Base-by-base conservation (phyloP, 2,888 invertebrate genomes). In the Halictus quadricinctus region DNA sequence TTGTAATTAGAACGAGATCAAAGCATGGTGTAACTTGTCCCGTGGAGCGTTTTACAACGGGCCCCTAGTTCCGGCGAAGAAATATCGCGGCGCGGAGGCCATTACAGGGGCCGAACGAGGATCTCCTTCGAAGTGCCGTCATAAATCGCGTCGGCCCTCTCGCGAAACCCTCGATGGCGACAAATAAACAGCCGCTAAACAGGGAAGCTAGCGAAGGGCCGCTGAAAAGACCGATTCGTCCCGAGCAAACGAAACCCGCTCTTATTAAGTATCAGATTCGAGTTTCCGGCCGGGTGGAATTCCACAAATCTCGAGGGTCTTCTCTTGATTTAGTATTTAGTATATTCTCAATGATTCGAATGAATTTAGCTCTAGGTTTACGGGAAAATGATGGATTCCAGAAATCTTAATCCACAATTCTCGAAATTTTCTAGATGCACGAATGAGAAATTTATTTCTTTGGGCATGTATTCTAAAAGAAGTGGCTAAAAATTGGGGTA, bases 101-200 rank as follows among this genome's bases (percentile, higher is more conserved):
- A 66, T 83, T 83, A 83, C 48, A 29, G 76, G 77, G n/a, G 36
- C 5, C 54, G 50, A 76, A 73, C 48, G 72, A 76, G 76, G 48
- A 74, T 76, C 58, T 21, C 78, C 70, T 83, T 77, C 21, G n/a
- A 74, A 84, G 78, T 60, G 80, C 70, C 75, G 80, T 88, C 84
- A 74, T 83, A 87, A 84, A 87, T 79, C 80, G 69, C 75, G 79
- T 76, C 69, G 79, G 84, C 82, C 84, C 84, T 83, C 87, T 83
- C 87, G 81, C 79, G 64, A 87, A 86, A 84, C 84, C 86, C 88
- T 87, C 88, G 87, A 73, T 82, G 83, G 83, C 86, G 90, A 89
- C 89, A 90, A 92, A 92, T 91, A 92, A 90, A 90, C 89, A 90
- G 88, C 79, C 86, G 87, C 85, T 82, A 84, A 85, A 83, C 86